Conservation (phyloP, 2,797 vertebrate genomes). For the Neosalanx taihuensis region DNA sequence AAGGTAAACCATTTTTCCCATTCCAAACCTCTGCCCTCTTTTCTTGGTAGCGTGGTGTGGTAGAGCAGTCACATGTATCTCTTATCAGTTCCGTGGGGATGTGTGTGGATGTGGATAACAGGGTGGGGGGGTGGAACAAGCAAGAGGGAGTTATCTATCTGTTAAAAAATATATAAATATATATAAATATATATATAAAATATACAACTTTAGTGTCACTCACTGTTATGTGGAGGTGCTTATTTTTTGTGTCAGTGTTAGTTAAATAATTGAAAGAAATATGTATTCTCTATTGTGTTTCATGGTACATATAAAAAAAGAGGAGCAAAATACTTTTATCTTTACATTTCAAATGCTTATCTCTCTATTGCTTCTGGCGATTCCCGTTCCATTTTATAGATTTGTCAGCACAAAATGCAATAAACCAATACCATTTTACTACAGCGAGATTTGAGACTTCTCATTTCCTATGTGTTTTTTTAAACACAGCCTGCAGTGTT, state of each 20-base stretch:
- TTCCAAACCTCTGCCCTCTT: conserved; percentile 42
- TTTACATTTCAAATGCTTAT: conserved; percentile 95
- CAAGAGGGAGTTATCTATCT: conserved; percentile 58
- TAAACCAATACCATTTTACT: conserved; percentile 99
- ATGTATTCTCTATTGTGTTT: conserved; percentile 85
- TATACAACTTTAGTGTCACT: conserved; percentile 49
- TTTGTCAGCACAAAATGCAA: conserved; percentile 99
- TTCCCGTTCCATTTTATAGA: conserved; percentile 98
- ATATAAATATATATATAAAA: conserved; percentile 71
- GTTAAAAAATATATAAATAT: conserved; percentile 73
- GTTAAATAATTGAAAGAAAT: conserved; percentile 78
- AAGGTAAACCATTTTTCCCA: conserved; percentile 47
- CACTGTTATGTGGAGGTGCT: conserved; percentile 80
- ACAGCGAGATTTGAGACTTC: conserved; percentile 77
- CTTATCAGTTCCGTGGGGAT: conserved; percentile 67
- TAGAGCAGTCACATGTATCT: conserved; percentile 65
- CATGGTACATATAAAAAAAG: conserved; percentile 80
- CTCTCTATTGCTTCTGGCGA: conserved; percentile 92
- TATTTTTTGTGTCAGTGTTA: conserved; percentile 88
- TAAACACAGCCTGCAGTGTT: not conserved
- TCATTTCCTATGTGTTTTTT: conserved; percentile 53
- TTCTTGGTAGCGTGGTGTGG: conserved; percentile 62
- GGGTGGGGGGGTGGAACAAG: conserved; percentile 45
- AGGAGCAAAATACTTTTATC: conserved; percentile 82
- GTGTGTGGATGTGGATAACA: conserved; percentile 63